Evolutionary conservation across 2,113 vertebrate genomes (phyloP), one percentile per base, ranked within the genome.

Genomic region (Gallinago jamesoni): DNA sequence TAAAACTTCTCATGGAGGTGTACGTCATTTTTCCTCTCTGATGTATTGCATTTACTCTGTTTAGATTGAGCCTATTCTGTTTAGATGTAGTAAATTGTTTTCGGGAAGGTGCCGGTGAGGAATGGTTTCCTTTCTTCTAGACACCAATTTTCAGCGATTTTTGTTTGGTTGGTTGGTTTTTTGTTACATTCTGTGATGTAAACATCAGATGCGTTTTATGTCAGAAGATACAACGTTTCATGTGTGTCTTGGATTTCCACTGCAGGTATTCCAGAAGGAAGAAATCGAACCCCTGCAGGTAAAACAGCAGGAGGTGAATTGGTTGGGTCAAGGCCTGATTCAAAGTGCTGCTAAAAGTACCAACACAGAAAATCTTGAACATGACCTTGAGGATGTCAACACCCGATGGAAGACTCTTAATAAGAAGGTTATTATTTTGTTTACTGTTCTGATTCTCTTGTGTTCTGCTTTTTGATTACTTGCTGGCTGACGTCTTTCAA

Each of bases 191-290:
- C 31, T 33, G 8, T 81, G 31, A 35, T 89, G 28, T 76, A 81
- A 89, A 28, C 43, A 90, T 53, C 27, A 80, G 48, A 14, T 47
- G 9, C 4, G 18, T 77, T 72, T 70, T 45, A 15, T 89, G 55
- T 81, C 30, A 56, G 35, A 86, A 85, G 57, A 43, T 66, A 47
- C 47, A 47, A 17, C 83, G 55, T 84, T 75, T 96, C 47, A 56
- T n/a, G 11, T 76, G 56, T 82, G 47, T 85, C 93, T 73, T 95
- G 83, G 28, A 47, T 74, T 97, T 95, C 77, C 72, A 94, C 62
- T 96, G 25, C 95, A 99, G 99, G 98, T 98, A 78, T 99, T 99
- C 98, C 99, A 99, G 96, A 99, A 99, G 96, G 98, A 99, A 90
- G 98, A 99, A 93, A 99, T 99, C 59, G 99, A 99, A 81, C 98